Evolutionary conservation across 2,888 invertebrate genomes (phyloP).

Genomic region (Molanna angustata): DNA sequence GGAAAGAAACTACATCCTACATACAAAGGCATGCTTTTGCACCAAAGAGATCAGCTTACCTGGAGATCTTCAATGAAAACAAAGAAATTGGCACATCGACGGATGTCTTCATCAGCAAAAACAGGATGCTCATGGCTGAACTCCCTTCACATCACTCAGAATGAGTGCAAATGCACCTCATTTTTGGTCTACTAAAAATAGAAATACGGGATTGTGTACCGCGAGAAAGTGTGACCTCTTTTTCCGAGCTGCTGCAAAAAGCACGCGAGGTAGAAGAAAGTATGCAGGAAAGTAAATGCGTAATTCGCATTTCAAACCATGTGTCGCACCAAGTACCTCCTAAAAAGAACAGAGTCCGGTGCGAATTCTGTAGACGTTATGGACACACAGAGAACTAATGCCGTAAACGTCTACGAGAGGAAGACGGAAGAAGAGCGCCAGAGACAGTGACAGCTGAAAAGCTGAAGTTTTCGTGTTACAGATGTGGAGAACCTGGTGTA

Average conservation of each 20-base stretch:
- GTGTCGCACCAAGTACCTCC: no score
- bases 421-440: no score
- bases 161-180: constrained; percentile 28
- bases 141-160: constrained; percentile 23
- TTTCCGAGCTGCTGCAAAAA: constrained; percentile 12
- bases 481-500: no score
- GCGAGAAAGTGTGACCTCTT: constrained; percentile 34
- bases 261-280: constrained; percentile 16
- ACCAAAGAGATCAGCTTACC: constrained; percentile 22
- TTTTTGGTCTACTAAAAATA: constrained; percentile 25
- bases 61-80: constrained; percentile 19
- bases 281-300: not conserved
- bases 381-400: no score
- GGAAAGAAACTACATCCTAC: constrained; percentile 8
- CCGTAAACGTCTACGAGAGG: no score
- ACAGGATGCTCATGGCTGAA: constrained; percentile 23
- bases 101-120: constrained; percentile 24
- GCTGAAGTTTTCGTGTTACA: no score
- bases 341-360: no score
- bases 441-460: no score
- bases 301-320: no score
- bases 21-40: constrained; percentile 20
- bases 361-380: no score
- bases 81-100: constrained; percentile 18
- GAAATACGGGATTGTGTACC: constrained; percentile 28